These are phyloP conservation scores for Paracentrotus lividus DNA, from an alignment of 53 echinoderm and acorn worm genomes.

Conservation along the genomic window DNA sequence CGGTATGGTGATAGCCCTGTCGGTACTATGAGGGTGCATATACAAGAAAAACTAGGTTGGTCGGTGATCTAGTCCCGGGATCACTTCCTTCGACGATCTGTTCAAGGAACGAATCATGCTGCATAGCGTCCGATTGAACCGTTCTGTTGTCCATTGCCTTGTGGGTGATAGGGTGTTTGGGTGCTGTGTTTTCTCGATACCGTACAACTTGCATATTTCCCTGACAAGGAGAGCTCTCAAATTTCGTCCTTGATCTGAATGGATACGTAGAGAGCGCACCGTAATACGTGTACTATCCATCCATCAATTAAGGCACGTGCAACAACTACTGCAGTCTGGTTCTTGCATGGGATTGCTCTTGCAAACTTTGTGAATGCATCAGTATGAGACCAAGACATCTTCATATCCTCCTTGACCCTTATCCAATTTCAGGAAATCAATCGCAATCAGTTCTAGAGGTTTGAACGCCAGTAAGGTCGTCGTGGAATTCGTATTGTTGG, in stretches of 20 bases:
- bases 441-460: conserved; percentile 75
- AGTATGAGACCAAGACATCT: conserved; percentile 77
- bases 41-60: conserved; percentile 73
- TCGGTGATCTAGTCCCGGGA: conserved; percentile 70
- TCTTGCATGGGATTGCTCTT: conserved; percentile 73
- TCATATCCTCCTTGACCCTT: conserved; percentile 73
- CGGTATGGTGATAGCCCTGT: conserved; percentile 75
- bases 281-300: conserved; percentile 77
- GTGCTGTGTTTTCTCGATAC: conserved; percentile 52
- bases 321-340: conserved; percentile 65
- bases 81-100: conserved; percentile 59
- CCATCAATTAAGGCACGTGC: conserved; percentile 70
- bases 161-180: conserved; percentile 78
- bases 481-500: conserved; percentile 71
- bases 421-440: conserved; percentile 82
- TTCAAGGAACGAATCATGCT: conserved; percentile 73
- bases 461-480: conserved; percentile 76
- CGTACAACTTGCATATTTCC: conserved; percentile 66
- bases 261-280: conserved; percentile 74
- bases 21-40: conserved; percentile 24
- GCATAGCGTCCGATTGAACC: conserved; percentile 75
- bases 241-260: conserved; percentile 79
- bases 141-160: conserved; percentile 78
- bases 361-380: conserved; percentile 82
- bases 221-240: conserved; percentile 67